Evolutionary conservation across 1,140 invertebrate species (phyloP), one percentile per base, ranked within the genome.

Genomic region (Coenobita brevimanus): DNA sequence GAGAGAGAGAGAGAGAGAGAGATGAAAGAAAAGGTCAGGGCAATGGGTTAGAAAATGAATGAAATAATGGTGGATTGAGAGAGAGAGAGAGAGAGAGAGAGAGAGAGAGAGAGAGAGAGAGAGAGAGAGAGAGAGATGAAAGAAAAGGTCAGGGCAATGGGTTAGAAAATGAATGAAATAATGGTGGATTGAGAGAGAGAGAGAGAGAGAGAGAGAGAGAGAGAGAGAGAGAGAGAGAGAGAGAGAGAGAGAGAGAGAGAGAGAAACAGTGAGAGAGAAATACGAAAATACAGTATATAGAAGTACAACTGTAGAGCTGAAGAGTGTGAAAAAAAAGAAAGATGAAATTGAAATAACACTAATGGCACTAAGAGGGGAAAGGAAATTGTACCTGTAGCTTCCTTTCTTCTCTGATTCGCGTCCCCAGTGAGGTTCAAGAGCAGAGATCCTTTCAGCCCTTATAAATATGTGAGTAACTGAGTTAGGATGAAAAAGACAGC

Each of bases 81-180:
- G n/a, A n/a, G n/a, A n/a, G n/a, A n/a, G n/a, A n/a, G n/a, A n/a
- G n/a, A n/a, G n/a, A 73, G 33, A 73, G 69, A 73, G 69, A 73
- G 69, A 73, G 69, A 36, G 69, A 73, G 69, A 73, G 69, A 73
- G 69, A 73, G 69, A 73, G 33, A 73, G 69, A 73, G 69, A 73
- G 69, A 73, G 69, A 36, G 69, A n/a, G n/a, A n/a, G n/a, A n/a
- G n/a, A n/a, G n/a, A n/a, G n/a, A n/a, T n/a, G n/a, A n/a, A n/a
- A n/a, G n/a, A 73, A 73, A 36, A 33, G 69, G 33, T 10, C 17
- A 30, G 93, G 90, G 94, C 93, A 92, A 94, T 91, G 90, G 93
- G 90, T 93, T 93, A 24, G 96, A 95, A 79, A 95, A 95, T 0
- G 95, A 96, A 91, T 1, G 69, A 73, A 36, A 36, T 17, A 8